Evolutionary conservation across 2,797 vertebrate genomes (phyloP), one percentile per base, ranked within the genome.

Genomic region (Apodemus agrarius): DNA sequence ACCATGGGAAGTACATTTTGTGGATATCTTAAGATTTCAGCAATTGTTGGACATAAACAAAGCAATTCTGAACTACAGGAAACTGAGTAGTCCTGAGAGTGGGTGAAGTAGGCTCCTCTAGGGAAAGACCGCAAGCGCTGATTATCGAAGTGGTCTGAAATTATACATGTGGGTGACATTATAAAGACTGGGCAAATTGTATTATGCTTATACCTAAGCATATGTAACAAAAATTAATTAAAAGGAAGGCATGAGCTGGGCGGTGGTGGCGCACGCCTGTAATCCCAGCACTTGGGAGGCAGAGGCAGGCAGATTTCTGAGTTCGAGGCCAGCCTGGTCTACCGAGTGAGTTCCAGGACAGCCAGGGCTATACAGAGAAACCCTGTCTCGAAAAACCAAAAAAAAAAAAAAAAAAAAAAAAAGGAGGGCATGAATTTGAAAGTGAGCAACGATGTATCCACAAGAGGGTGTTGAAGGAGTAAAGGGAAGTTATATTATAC

Each of bases 1-100:
- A 67, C 5, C 59, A 65, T 11, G 1, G 10, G 63, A 12, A 54
- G 29, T 4, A 69, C 11, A 31, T 74, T 91, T 84, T 80, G 87
- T 57, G 57, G 87, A 65, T 96, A 40, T 88, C 96, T 46, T 72
- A 96, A 74, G 31, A 31, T 80, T n/a, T 96, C 54, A 83, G 34
- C 26, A 87, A 19, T n/a, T 57, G 24, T 46, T 91, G 37, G 80
- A 89, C 14, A 69, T 69, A 87, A 94, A 95, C 37, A 92, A 92
- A 14, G 10, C 31, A 67, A 67, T 24, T n/a, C 29, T 49, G 19
- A 85, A 67, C 31, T n/a, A 52, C 6, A 67, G 43, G 3, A 21
- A 67, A 10, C 43, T 85, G 19, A 85, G 12, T 3, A 49, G 12
- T 24, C 6, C 0, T 3, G 21, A 85, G 59, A 43, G 6, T 52